Conservation (phyloP, 2,797 vertebrate genomes). For the Benthosema pterotum region DNA sequence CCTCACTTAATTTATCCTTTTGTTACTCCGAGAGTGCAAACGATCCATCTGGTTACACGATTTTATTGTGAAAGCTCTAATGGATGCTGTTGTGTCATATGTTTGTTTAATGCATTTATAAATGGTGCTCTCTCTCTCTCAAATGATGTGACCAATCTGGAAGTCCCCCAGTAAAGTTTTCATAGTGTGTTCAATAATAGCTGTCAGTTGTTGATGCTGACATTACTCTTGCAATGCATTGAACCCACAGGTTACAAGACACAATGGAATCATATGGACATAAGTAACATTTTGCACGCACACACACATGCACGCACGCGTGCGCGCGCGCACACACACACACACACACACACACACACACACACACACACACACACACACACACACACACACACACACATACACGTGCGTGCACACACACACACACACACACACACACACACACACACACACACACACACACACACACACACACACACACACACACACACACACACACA, state of each 20-base stretch:
- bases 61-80: too few species aligned
- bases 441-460: too few species aligned
- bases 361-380: constrained; percentile 14
- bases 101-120: too few species aligned
- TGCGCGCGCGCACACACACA: too few species aligned
- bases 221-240: neutral
- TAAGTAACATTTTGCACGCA: neutral
- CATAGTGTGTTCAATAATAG: constrained; percentile 12
- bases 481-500: too few species aligned
- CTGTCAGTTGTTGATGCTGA: constrained; percentile 23
- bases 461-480: too few species aligned
- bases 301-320: neutral
- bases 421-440: neutral
- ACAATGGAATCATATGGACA: neutral
- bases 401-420: too few species aligned
- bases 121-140: neutral
- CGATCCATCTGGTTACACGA: too few species aligned
- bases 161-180: constrained; percentile 33
- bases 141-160: constrained; percentile 34
- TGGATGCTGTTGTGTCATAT: too few species aligned
- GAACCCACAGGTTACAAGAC: constrained; percentile 3
- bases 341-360: constrained; percentile 9
- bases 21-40: too few species aligned
- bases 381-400: constrained; percentile 11
- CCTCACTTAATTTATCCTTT: too few species aligned